Base-by-base conservation (phyloP, 1,140 invertebrate species). In the Drosophila auraria region DNA sequence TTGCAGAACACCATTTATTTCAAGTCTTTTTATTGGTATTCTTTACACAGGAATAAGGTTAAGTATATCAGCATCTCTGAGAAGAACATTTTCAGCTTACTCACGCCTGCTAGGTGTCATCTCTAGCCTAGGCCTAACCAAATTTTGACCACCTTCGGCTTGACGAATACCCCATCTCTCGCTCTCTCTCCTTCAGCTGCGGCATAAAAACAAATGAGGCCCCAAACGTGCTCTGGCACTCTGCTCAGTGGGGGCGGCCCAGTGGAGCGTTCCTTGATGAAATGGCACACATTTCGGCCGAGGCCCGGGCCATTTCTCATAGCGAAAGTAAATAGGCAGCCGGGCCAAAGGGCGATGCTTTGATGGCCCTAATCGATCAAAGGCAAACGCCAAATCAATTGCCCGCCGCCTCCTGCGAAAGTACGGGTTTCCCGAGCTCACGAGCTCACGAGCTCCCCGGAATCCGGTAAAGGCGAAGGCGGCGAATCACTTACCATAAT, bases 321-420 rank as follows among this genome's bases (percentile, higher is more conserved):
- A 80, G 82, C 71, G 63, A 80, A 83, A 83, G 82, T 83, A 83
- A 83, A 83, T 83, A 83, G 71, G 68, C 81, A 57, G 49, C 53
- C 27, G 51, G 58, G 57, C 42, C 45, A 64, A 63, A 74, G 60
- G 51, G 47, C 54, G 65, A 69, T 53, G 73, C 86, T 84, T 84
- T 84, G 82, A 89, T 90, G 82, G 66, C 78, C 66, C 60, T 60
- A 89, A 87, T 87, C 84, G 78, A 87, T 87, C 84, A 87, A 87
- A 80, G 70, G 63, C 78, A 84, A 81, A 89, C 66, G 84, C 84
- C 86, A 89, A 87, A 87, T 87, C 84, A 89, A 87, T 87, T 87
- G 75, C 74, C 57, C 66, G 81, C 53, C 50, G 53, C 59, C 76
- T 64, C 63, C 78, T 80, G 64, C 63, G 60, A 74, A 82, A 73